A percentile compares a stretch with the other conserved stretches of the same genome.
phyloP scores from a whole-genome alignment of 2,113 vertebrate genomes.

The Eublepharis macularius region DNA sequence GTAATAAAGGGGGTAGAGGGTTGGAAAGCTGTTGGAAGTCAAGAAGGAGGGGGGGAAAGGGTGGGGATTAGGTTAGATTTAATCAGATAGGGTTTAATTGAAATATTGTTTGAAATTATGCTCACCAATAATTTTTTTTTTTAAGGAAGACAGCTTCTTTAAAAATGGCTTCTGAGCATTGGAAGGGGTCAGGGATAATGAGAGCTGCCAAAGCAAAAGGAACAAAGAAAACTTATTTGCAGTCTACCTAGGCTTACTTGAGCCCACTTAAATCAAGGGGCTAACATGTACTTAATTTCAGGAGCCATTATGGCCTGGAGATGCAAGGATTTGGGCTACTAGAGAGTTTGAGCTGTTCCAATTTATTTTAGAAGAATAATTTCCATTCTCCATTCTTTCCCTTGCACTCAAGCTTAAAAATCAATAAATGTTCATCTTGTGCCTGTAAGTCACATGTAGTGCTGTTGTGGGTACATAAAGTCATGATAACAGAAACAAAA shows the following conservation, averaged over 20 bases:
- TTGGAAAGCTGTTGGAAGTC: no score
- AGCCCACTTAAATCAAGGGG: no score
- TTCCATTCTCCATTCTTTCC: not conserved
- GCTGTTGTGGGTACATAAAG: not conserved
- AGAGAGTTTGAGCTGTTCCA: not conserved
- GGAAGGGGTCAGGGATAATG: not conserved
- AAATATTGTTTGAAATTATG: no score
- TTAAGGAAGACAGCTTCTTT: not conserved
- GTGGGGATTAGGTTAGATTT: no score
- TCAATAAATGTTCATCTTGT: not conserved
- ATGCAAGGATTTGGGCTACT: not conserved
- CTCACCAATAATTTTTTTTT: no score
- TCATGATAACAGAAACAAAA: not conserved
- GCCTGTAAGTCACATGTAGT: not conserved
- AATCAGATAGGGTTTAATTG: no score
- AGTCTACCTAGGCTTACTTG: no score
- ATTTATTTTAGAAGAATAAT: not conserved
- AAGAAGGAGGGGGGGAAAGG: no score
- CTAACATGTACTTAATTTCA: no score
- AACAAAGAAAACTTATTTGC: no score
- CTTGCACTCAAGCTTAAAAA: not conserved
- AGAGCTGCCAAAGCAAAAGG: not conserved
- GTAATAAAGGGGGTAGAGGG: no score
- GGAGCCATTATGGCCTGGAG: not conserved
- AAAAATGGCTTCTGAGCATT: not conserved